Evolutionary conservation across 2,888 invertebrate species (phyloP).

Genomic region (Xylota segnis): DNA sequence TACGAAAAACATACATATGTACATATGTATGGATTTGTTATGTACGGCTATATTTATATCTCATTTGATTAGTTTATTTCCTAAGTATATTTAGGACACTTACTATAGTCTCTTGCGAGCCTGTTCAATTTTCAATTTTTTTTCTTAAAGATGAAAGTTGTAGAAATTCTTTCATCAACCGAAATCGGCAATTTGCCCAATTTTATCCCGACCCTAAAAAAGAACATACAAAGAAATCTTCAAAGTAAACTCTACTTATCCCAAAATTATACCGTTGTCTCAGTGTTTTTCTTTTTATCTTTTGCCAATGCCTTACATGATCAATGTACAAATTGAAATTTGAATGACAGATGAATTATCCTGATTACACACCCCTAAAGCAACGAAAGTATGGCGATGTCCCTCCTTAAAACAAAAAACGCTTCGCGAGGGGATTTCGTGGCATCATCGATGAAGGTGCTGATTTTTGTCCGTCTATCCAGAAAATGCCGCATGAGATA

Average conservation of each 20-base stretch:
- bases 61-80: too few species aligned
- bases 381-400: neutral
- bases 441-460: constrained; percentile 19
- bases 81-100: too few species aligned
- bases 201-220: neutral
- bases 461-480: constrained; percentile 3
- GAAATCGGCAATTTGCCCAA: neutral
- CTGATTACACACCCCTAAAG: constrained; percentile 12
- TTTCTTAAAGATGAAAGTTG: too few species aligned
- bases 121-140: too few species aligned
- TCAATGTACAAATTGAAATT: constrained; percentile 27
- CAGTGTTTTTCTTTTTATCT: constrained; percentile 9
- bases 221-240: neutral
- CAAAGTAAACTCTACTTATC: neutral
- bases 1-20: too few species aligned
- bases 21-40: too few species aligned
- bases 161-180: neutral
- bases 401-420: neutral
- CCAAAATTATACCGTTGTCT: constrained; percentile 1
- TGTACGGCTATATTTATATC: too few species aligned
- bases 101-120: too few species aligned
- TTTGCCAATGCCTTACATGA: neutral
- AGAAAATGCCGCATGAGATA: constrained; percentile 26
- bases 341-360: constrained; percentile 19
- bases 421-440: constrained; percentile 10